phyloP scores from a whole-genome alignment of 2,113 vertebrate species.

The Rostratula benghalensis region DNA sequence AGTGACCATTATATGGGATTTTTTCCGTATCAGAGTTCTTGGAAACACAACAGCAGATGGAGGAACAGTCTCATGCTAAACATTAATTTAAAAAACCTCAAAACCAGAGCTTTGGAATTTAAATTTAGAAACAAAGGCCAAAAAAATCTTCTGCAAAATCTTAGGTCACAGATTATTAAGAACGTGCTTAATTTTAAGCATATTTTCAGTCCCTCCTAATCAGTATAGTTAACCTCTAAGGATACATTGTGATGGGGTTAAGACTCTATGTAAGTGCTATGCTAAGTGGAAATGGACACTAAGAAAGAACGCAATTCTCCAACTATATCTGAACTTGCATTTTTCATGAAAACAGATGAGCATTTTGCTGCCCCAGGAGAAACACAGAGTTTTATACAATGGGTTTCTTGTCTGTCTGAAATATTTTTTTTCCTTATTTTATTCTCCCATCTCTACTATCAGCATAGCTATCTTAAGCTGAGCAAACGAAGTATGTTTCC shows the following conservation, averaged over 20 bases:
- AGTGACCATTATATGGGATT: not conserved
- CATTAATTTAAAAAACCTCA: not conserved
- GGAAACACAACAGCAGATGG: not conserved
- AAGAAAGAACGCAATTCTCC: not conserved
- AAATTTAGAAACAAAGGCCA: not conserved
- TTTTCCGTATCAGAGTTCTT: not conserved
- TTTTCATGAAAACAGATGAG: not conserved
- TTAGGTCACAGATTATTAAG: not conserved
- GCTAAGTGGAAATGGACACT: not conserved
- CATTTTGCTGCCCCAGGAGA: not conserved
- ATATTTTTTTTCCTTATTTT: not conserved
- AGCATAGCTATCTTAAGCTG: not conserved
- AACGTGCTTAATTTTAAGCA: not conserved
- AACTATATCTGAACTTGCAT: not conserved
- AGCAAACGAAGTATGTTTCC: not conserved
- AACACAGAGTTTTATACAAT: not conserved
- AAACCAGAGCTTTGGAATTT: not conserved
- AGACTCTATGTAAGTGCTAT: not conserved
- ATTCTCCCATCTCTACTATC: not conserved
- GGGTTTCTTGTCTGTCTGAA: not conserved
- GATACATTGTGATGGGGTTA: not conserved
- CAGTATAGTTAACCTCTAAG: not conserved
- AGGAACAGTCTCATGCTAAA: not conserved
- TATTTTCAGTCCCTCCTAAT: not conserved
- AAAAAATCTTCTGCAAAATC: not conserved